Evolutionary conservation across 2,797 vertebrate genomes (phyloP).

Genomic region (Poeciliopsis paucimaculata): DNA sequence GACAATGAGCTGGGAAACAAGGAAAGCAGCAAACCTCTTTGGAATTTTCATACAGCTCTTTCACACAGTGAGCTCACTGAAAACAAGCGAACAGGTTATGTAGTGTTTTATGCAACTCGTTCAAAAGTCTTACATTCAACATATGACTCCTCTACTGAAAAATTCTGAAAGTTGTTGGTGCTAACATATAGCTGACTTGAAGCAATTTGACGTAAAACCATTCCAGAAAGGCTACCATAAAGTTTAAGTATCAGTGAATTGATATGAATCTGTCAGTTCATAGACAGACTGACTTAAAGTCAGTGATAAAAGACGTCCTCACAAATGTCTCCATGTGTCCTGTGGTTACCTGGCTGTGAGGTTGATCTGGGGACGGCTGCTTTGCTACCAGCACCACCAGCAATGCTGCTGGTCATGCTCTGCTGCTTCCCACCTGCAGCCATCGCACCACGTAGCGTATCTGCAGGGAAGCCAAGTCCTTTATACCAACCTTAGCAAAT

Average conservation of each 20-base stretch:
- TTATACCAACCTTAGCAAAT: constrained; percentile 36
- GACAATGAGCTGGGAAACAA: background rate
- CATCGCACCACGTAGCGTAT: constrained; percentile 84
- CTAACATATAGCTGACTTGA: background rate
- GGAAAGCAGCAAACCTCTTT: background rate
- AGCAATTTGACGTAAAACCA: background rate
- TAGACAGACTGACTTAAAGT: background rate
- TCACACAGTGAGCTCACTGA: background rate
- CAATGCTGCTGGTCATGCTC: constrained; percentile 64
- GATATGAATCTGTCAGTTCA: background rate
- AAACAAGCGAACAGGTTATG: background rate
- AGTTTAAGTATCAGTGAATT: background rate
- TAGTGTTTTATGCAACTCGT: background rate
- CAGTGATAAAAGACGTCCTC: background rate
- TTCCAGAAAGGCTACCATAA: background rate
- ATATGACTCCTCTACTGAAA: background rate
- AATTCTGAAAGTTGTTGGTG: background rate
- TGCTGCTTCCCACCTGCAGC: constrained; percentile 82
- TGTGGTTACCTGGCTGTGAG: constrained; percentile 80
- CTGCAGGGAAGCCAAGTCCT: constrained; percentile 80
- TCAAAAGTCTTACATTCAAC: background rate
- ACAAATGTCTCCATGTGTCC: background rate
- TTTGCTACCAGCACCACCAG: constrained; percentile 40
- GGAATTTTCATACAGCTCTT: background rate
- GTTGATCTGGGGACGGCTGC: constrained; percentile 83